Base-by-base conservation (phyloP, 2,888 invertebrate species). In the Drosophila neotestacea region DNA sequence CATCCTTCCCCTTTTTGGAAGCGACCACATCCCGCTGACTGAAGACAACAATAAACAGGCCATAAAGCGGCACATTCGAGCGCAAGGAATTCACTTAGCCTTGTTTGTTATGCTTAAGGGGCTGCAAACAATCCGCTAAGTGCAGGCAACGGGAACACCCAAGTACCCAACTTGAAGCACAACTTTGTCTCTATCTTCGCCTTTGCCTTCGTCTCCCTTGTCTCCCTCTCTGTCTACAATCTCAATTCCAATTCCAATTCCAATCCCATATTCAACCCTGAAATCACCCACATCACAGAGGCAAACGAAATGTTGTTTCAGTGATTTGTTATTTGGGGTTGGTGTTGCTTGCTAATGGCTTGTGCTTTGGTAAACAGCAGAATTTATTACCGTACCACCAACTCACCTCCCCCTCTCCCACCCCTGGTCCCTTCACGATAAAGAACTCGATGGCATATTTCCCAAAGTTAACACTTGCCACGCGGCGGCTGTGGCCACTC, bases 81-180 rank as follows among this genome's bases (percentile, higher is more conserved):
- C 81, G 85, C 77, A 82, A 85, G 83, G 79, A 87, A 91, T 88
- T 91, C 87, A 89, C 86, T 91, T 90, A 91, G 91, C 87, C 91
- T 85, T 91, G 90, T 91, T 91, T 91, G 91, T 91, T 91, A 91
- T 91, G 91, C 91, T 91, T 90, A 91, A 90, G 90, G 88, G 85
- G 88, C 87, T 85, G 83, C 87, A 90, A 92, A 91, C 92, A 91
- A 91, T 90, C 91, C 91, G 83, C 91, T 92, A 92, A 92, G 91
- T 91, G 92, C 91, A 91, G 88, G 85, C 82, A 63, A 44, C 30
- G 55, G 55, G 42, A 34, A 41, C 32, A 48, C 41, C 56, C 32
- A 61, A 59, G 71, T 51, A 62, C 51, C 74, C 81, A 60, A 70
- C 52, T 47, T 44, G 48, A 50, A 28, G 13, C 27, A 39, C 46